These are phyloP conservation scores for Mechanitis mazaeus DNA, from an alignment of 2,888 invertebrate genomes.

Conservation along the genomic window DNA sequence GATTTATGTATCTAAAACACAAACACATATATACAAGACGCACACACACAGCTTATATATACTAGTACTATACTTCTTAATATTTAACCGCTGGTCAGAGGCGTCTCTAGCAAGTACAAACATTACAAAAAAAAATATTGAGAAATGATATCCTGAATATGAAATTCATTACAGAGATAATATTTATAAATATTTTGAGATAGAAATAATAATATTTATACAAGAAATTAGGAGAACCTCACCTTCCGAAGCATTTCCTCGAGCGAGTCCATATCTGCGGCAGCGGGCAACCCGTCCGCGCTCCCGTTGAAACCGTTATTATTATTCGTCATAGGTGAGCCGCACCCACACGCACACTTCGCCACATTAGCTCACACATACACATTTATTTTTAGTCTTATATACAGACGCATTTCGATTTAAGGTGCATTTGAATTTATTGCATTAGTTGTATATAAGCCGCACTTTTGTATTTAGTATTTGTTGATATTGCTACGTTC, in stretches of 20 bases:
- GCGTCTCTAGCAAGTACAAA: too few relatives aligned
- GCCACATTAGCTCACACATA: constrained; percentile 24
- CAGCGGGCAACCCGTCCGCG: constrained; percentile 78
- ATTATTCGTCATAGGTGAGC: constrained; percentile 78
- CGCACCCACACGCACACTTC: constrained; percentile 37
- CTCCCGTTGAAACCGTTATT: constrained; percentile 78
- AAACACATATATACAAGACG: background rate
- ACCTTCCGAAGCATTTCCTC: constrained; percentile 88
- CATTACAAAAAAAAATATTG: too few relatives aligned
- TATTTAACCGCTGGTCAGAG: too few relatives aligned
- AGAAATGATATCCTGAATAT: too few relatives aligned
- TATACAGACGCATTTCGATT: constrained; percentile 13
- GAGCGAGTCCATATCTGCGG: constrained; percentile 84
- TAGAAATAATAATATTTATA: background rate
- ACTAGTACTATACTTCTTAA: too few relatives aligned
- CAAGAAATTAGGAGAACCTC: background rate
- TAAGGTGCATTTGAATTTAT: background rate
- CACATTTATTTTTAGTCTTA: constrained; percentile 29
- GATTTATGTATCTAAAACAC: constrained; percentile 18
- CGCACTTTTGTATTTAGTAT: constrained; percentile 2
- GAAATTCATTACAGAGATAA: too few relatives aligned
- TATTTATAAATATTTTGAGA: too few relatives aligned
- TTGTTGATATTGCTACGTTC: background rate
- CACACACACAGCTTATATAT: too few relatives aligned
- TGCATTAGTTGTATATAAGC: constrained; percentile 9